Evolutionary conservation across 2,888 invertebrate genomes (phyloP).

Genomic region (Melieria crassipennis): DNA sequence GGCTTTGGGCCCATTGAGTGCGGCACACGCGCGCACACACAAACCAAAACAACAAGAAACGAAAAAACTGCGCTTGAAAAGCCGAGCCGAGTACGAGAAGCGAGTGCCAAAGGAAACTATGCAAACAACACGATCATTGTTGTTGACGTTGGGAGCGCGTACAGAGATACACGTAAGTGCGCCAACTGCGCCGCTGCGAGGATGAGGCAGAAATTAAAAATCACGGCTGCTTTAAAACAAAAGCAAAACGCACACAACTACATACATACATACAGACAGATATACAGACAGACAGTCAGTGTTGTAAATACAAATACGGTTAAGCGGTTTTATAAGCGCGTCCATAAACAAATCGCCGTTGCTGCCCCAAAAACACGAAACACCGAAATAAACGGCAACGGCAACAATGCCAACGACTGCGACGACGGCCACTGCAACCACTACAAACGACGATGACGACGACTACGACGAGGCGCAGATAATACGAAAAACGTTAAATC

Average conservation of each 20-base stretch:
- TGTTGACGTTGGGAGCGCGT: background rate
- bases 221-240: constrained; percentile 13
- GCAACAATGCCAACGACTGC: background rate
- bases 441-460: constrained; percentile 37
- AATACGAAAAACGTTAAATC: constrained; percentile 36
- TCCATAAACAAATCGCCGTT: constrained; percentile 28
- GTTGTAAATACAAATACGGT: constrained; percentile 10
- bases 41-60: constrained; percentile 14
- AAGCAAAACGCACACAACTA: constrained; percentile 6
- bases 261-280: constrained; percentile 10
- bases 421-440: constrained; percentile 32
- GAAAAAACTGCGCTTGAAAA: constrained; percentile 11
- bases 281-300: constrained; percentile 28
- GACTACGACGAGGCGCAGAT: constrained; percentile 8
- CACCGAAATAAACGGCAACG: background rate
- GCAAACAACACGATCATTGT: background rate
- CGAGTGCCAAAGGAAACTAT: background rate
- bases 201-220: constrained; percentile 9
- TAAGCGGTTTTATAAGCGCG: constrained; percentile 23
- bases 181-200: background rate
- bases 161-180: background rate
- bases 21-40: constrained; percentile 33
- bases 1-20: constrained; percentile 8
- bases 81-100: background rate
- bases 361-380: constrained; percentile 27